A percentile compares a stretch with the other conserved stretches of the same genome.
phyloP scores from a whole-genome alignment of 1,140 invertebrate genomes.

The Arion vulgaris region DNA sequence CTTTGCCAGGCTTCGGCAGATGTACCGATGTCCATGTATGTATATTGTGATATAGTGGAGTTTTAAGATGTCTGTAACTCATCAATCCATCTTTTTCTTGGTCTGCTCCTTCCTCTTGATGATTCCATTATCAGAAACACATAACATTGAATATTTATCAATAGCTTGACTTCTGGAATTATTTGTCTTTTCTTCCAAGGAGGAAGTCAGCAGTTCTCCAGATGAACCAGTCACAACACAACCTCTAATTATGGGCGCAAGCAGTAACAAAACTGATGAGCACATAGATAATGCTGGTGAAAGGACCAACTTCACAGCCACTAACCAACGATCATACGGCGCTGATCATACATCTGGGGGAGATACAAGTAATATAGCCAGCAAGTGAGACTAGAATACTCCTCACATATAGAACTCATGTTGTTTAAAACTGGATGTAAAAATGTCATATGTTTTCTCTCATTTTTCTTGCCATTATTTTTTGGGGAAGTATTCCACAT shows the following conservation, averaged over 20 bases:
- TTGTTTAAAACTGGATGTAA: too few species aligned
- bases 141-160: too few species aligned
- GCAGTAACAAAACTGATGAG: not conserved
- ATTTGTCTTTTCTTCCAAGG: constrained; percentile 20
- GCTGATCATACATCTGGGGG: not conserved
- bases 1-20: too few species aligned
- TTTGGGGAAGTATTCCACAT: not conserved
- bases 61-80: too few species aligned
- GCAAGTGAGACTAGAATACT: not conserved
- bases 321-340: constrained; percentile 16
- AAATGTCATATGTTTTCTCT: not conserved
- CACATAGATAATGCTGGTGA: not conserved
- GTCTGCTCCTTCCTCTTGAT: too few species aligned
- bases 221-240: constrained; percentile 26
- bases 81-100: too few species aligned
- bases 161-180: too few species aligned
- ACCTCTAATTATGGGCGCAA: not conserved
- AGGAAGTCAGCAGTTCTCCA: constrained; percentile 27
- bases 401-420: too few species aligned
- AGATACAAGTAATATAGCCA: not conserved
- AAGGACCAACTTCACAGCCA: constrained; percentile 14
- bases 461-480: not conserved
- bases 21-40: too few species aligned
- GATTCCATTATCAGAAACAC: too few species aligned
- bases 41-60: too few species aligned